Percentiles rank a stretch among this genome's conserved stretches.
phyloP scores from a whole-genome alignment of 1,140 invertebrate genomes.

The Neocloeon triangulifer region DNA sequence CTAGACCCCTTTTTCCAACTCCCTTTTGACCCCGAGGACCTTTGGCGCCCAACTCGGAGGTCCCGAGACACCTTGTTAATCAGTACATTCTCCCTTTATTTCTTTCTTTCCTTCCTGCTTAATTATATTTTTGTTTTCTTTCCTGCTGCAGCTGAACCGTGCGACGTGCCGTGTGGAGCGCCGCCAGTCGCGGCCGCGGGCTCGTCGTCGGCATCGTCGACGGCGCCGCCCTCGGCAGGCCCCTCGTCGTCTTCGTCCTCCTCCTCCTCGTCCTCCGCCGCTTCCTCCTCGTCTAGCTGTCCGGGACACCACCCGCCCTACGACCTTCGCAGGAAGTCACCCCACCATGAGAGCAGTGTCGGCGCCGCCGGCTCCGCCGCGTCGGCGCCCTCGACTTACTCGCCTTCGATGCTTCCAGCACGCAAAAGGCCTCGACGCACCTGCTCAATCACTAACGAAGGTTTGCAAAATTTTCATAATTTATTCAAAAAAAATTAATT shows the following conservation, averaged over 20 bases:
- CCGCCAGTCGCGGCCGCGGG: conserved; percentile 28
- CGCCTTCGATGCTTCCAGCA: conserved; percentile 47
- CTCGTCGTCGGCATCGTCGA: conserved; percentile 5
- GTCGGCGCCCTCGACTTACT: conserved; percentile 21
- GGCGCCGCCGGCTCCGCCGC: conserved; percentile 18
- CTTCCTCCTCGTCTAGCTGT: conserved; percentile 1
- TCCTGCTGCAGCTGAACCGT: conserved; percentile 37
- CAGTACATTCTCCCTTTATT: no score
- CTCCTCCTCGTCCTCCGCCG: conserved; percentile 3
- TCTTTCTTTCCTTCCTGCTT: no score
- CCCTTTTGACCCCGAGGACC: no score
- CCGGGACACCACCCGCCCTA: conserved; percentile 52
- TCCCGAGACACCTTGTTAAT: no score
- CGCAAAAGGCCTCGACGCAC: conserved; percentile 51
- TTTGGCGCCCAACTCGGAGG: no score
- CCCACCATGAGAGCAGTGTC: conserved; percentile 22
- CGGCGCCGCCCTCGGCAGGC: conserved; percentile 5
- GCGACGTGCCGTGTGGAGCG: conserved; percentile 42
- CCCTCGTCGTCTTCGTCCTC: conserved; percentile 8
- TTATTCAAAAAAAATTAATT: no score
- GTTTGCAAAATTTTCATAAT: conserved; percentile 29
- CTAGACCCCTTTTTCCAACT: no score
- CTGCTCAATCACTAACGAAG: conserved; percentile 32
- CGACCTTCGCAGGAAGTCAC: conserved; percentile 60
- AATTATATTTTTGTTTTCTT: no score